phyloP scores from a whole-genome alignment of 2,888 invertebrate species.

The Folsomia candida region DNA sequence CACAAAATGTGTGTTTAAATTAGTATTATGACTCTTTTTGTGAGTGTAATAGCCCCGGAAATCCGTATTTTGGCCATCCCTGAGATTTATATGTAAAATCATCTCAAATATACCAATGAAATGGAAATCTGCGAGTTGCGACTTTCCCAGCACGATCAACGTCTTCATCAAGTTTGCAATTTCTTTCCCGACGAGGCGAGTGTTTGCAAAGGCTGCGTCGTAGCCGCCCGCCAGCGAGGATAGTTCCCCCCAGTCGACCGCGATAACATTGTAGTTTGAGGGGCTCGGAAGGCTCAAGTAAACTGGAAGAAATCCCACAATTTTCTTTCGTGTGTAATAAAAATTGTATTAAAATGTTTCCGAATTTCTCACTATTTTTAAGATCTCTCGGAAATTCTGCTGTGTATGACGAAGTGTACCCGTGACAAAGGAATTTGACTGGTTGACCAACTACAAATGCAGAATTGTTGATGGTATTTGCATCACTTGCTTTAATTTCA shows the following conservation, averaged over 20 bases:
- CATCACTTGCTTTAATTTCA: not conserved
- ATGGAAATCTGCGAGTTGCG: constrained; percentile 5
- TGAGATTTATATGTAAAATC: no score
- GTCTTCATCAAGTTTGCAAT: constrained; percentile 6
- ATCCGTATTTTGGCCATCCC: no score
- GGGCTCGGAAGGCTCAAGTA: not conserved
- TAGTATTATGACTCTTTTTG: no score
- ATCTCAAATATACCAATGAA: no score
- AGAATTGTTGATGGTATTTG: not conserved
- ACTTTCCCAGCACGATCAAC: not conserved
- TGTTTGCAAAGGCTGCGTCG: not conserved
- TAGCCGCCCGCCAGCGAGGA: not conserved
- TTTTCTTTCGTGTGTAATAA: no score
- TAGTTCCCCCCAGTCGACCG: constrained; percentile 15
- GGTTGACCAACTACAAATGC: not conserved
- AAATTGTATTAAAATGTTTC: not conserved
- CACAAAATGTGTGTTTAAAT: no score
- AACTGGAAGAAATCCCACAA: not conserved
- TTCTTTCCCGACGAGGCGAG: constrained; percentile 6
- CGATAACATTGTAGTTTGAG: constrained; percentile 9
- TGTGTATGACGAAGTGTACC: constrained; percentile 9
- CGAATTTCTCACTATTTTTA: constrained; percentile 7
- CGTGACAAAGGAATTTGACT: constrained; percentile 16
- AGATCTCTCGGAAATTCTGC: constrained; percentile 11
- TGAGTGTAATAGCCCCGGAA: no score